A percentile compares a stretch with the other conserved stretches of the same genome.
These are phyloP conservation scores for Drosophila mimetica DNA, from an alignment of 2,888 invertebrate genomes.

Conservation along the genomic window DNA sequence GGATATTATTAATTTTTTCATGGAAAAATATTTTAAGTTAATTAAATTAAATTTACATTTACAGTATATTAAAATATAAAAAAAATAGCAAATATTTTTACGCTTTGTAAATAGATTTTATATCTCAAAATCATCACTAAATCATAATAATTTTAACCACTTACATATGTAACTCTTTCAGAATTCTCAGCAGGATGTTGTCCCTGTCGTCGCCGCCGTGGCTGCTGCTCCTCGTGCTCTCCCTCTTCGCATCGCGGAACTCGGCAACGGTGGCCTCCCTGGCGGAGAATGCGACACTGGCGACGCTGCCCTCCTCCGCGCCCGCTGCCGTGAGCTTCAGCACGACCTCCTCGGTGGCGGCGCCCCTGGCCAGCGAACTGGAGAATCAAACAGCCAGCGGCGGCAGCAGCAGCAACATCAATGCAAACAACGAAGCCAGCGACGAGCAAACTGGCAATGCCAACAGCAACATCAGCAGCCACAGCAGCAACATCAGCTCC, in stretches of 20 bases:
- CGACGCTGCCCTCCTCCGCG: conserved; percentile 20
- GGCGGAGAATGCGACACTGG: conserved; percentile 65
- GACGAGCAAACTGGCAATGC: conserved; percentile 44
- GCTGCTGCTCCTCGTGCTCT: conserved; percentile 38
- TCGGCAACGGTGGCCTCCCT: conserved; percentile 42
- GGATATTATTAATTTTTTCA: no score
- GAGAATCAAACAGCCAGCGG: conserved; percentile 16
- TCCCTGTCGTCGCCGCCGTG: conserved; percentile 52
- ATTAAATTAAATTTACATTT: no score
- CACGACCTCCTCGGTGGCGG: conserved; percentile 43
- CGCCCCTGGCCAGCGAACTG: conserved; percentile 11
- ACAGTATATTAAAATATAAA: no score
- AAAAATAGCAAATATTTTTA: no score
- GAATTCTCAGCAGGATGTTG: conserved; percentile 44
- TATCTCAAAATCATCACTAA: no score
- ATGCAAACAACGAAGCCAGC: conserved; percentile 54
- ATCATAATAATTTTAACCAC: no score
- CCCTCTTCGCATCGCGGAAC: conserved; percentile 30
- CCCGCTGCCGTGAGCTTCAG: conserved; percentile 39
- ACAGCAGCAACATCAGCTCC: conserved; percentile 17
- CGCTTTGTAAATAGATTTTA: no score
- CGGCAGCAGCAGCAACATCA: conserved; percentile 15
- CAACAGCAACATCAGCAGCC: conserved; percentile 14
- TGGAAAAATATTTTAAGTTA: no score
- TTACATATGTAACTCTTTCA: no score